A percentile compares a stretch with the other conserved stretches of the same genome.
Conservation (phyloP, 2,888 invertebrate genomes). For the Thymelicus acteon region DNA sequence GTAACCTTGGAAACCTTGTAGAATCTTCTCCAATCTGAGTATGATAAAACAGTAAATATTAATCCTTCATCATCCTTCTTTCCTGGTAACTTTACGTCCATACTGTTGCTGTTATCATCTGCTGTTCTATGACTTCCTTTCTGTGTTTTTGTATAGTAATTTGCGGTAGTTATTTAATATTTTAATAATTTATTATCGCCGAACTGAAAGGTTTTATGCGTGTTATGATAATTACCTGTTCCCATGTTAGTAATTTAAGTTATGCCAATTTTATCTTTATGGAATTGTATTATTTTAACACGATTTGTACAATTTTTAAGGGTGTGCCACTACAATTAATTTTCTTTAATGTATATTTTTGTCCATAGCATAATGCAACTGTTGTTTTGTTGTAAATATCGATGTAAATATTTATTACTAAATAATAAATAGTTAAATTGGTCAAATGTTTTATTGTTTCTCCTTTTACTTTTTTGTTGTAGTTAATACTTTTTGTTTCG, state of each 20-base stretch:
- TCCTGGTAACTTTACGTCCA: neutral
- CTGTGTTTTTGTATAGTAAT: constrained; percentile 46
- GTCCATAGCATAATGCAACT: constrained; percentile 41
- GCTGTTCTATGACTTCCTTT: constrained; percentile 16
- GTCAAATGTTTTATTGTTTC: constrained; percentile 70
- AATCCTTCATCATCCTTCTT: neutral
- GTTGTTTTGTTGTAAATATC: constrained; percentile 56
- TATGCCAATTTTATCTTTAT: no score
- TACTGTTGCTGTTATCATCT: constrained; percentile 39
- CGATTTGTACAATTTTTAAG: constrained; percentile 35
- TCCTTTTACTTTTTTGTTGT: constrained; percentile 42
- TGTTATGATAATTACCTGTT: constrained; percentile 49
- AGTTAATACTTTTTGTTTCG: neutral
- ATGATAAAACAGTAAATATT: neutral
- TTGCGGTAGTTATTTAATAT: constrained; percentile 67
- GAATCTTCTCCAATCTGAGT: neutral
- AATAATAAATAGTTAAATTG: constrained; percentile 71
- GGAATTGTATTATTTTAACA: neutral
- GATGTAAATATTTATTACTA: constrained; percentile 71
- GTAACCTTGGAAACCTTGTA: no score
- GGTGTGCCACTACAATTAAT: constrained; percentile 22
- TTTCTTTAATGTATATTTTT: constrained; percentile 41
- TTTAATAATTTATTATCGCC: constrained; percentile 52
- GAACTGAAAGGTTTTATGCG: constrained; percentile 57
- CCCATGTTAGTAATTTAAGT: constrained; percentile 39